Percentiles rank a stretch among this genome's conserved stretches.
These are phyloP conservation scores for Bungarus multicinctus DNA, from an alignment of 2,113 vertebrate genomes.

Conservation along the genomic window DNA sequence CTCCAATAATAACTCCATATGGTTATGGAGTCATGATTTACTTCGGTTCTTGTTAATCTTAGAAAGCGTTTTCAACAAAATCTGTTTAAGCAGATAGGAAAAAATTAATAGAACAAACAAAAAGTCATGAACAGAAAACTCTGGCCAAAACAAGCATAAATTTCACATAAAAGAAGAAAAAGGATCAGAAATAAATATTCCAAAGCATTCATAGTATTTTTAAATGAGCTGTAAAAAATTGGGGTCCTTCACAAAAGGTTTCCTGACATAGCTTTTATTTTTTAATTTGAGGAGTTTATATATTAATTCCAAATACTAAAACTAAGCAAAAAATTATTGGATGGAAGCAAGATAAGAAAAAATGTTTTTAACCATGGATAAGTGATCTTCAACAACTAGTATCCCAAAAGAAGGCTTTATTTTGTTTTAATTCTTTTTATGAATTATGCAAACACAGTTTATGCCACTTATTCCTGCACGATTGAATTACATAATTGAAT, in stretches of 20 bases:
- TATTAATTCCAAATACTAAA: not conserved
- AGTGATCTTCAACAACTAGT: not conserved
- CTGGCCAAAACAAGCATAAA: not conserved
- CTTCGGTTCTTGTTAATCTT: constrained; percentile 34
- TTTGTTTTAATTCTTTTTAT: not conserved
- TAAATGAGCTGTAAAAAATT: not conserved
- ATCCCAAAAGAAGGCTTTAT: not conserved
- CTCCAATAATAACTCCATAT: constrained; percentile 16
- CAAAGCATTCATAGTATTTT: not conserved
- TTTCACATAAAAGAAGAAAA: not conserved
- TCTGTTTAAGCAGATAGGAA: not conserved
- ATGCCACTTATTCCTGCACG: not conserved
- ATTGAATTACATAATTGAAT: not conserved
- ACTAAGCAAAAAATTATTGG: not conserved
- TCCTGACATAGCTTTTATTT: not conserved
- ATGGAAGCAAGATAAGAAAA: not conserved
- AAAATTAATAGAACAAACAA: constrained; percentile 15
- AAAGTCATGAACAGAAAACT: constrained; percentile 13
- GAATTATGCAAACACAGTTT: not conserved
- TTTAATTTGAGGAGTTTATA: not conserved
- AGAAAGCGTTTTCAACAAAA: constrained; percentile 4
- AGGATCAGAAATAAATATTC: not conserved
- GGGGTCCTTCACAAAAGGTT: not conserved
- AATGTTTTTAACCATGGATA: not conserved
- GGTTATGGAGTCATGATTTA: constrained; percentile 16